A percentile compares a stretch with the other conserved stretches of the same genome.
Evolutionary conservation across 1,140 invertebrate species (phyloP).

Genomic region (Catajapyx aquilonaris): DNA sequence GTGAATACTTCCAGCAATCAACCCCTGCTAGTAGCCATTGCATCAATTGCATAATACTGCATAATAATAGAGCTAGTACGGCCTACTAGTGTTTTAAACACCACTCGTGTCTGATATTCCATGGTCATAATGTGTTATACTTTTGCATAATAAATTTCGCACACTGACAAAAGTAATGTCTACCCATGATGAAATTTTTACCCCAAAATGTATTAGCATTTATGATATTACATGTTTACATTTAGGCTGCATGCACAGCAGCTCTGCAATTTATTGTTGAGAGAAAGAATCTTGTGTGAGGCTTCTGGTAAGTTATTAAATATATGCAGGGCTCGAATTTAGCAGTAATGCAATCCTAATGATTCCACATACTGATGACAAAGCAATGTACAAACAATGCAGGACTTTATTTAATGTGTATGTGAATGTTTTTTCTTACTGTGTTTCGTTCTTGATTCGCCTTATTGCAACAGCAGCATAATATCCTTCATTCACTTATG

Average conservation of each 20-base stretch:
- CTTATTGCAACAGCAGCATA: background rate
- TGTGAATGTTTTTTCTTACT: no score
- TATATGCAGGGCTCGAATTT: background rate
- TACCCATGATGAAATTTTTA: background rate
- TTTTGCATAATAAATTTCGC: background rate
- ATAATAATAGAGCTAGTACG: background rate
- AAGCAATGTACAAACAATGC: no score
- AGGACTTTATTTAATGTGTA: no score
- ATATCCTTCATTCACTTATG: background rate
- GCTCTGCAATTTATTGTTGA: background rate
- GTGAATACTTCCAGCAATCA: no score
- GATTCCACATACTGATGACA: background rate
- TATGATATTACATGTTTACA: background rate
- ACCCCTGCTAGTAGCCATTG: no score
- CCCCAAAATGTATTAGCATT: background rate
- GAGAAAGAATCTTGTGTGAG: background rate
- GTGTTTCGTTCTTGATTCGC: no score
- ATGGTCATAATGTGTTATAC: background rate
- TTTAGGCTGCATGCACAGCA: background rate
- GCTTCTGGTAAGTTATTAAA: background rate
- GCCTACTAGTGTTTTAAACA: background rate
- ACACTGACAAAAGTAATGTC: background rate
- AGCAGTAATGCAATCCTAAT: background rate
- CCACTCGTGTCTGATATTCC: background rate
- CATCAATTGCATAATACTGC: background rate